A percentile compares a stretch with the other conserved stretches of the same genome.
Conservation (phyloP, 1,140 invertebrate genomes). For the Drosophila melanica region DNA sequence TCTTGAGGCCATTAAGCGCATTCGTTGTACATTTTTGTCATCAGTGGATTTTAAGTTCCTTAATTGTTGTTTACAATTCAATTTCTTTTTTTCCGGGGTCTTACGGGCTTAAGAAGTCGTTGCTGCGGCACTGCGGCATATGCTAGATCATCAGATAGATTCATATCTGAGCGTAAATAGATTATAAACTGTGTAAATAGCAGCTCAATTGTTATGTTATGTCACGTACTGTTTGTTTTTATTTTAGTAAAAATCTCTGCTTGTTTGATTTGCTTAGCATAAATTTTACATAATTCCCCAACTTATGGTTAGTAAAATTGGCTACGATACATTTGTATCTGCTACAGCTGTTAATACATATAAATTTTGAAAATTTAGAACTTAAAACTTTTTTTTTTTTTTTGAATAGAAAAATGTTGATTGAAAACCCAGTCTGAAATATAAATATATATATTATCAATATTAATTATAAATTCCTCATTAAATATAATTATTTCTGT, state of each 20-base stretch:
- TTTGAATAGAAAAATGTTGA: too few relatives aligned
- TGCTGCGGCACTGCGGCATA: slow-evolving; percentile 19
- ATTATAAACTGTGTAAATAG: slow-evolving; percentile 6
- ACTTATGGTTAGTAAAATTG: not conserved
- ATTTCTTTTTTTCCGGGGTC: slow-evolving; percentile 37
- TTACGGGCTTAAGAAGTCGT: slow-evolving; percentile 20
- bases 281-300: too few relatives aligned
- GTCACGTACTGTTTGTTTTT: not conserved
- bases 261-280: too few relatives aligned
- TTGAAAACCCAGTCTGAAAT: too few relatives aligned
- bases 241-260: not conserved
- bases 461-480: not conserved
- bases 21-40: slow-evolving; percentile 45
- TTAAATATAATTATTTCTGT: not conserved
- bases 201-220: not conserved
- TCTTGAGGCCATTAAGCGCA: slow-evolving; percentile 31
- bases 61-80: slow-evolving; percentile 76
- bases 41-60: slow-evolving; percentile 47
- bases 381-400: too few relatives aligned
- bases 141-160: slow-evolving; percentile 21
- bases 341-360: not conserved
- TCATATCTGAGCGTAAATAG: slow-evolving; percentile 13
- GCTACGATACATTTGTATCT: not conserved
- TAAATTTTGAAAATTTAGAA: too few relatives aligned
- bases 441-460: too few relatives aligned